Evolutionary conservation across 2,888 invertebrate species (phyloP).

Genomic region (Ashinkailepas kermadecensis): DNA sequence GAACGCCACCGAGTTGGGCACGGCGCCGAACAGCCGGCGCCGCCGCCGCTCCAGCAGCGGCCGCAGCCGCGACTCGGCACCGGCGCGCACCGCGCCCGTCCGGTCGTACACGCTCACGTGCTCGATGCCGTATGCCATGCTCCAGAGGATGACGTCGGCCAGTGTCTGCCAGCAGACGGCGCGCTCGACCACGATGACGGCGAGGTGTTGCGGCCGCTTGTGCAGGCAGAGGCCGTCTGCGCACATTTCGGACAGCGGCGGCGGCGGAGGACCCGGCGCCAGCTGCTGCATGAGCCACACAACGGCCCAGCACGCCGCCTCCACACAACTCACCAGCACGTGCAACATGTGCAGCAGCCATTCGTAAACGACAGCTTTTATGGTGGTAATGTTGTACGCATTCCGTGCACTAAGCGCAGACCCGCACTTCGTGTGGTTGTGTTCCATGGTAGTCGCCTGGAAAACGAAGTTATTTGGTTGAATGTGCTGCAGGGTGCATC

Average conservation of each 20-base stretch:
- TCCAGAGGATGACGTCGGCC: conserved; percentile 6
- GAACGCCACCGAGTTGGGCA: background rate
- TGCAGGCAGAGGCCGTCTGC: background rate
- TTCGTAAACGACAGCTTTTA: background rate
- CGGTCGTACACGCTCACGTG: conserved; percentile 14
- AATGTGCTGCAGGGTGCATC: too few species aligned
- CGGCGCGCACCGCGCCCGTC: background rate
- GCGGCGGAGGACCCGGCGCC: background rate
- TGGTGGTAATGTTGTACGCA: background rate
- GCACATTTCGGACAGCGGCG: background rate
- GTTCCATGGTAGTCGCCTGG: too few species aligned
- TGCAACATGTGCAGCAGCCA: background rate
- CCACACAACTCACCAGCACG: background rate
- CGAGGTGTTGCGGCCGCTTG: conserved; percentile 9
- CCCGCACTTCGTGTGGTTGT: too few species aligned
- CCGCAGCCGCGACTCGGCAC: background rate
- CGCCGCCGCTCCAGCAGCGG: conserved; percentile 9
- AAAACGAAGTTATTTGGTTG: too few species aligned
- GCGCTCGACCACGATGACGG: background rate
- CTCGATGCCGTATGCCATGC: conserved; percentile 9
- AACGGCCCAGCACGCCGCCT: background rate
- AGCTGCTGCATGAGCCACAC: background rate
- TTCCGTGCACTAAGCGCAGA: too few species aligned
- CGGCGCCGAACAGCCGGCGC: background rate
- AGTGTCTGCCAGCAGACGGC: background rate